Evolutionary conservation across 1,140 invertebrate genomes (phyloP).

Genomic region (Brachionus koreanus): DNA sequence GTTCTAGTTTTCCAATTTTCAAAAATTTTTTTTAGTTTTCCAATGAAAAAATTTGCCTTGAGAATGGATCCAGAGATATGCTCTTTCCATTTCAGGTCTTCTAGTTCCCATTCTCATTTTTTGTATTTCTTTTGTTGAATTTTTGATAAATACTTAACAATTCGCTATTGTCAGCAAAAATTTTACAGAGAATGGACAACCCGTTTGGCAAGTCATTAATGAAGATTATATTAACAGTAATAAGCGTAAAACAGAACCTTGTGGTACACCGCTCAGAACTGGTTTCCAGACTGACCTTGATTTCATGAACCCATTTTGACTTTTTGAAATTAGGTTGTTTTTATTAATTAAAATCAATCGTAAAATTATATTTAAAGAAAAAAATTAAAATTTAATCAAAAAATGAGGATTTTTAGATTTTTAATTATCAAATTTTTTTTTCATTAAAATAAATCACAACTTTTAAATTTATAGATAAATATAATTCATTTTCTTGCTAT

Average conservation of each 20-base stretch:
- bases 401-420: too few relatives aligned
- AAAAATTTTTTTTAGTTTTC: not conserved
- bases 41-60: too few relatives aligned
- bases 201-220: not conserved
- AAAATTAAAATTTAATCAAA: too few relatives aligned
- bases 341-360: too few relatives aligned
- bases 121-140: not conserved
- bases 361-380: too few relatives aligned
- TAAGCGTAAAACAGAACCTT: not conserved
- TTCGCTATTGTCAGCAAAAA: not conserved
- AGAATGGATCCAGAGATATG: not conserved
- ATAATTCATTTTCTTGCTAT: too few relatives aligned
- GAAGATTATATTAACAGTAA: not conserved
- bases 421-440: too few relatives aligned
- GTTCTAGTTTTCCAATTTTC: too few relatives aligned
- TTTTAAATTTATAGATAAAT: too few relatives aligned
- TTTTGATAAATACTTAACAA: not conserved
- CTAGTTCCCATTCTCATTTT: not conserved
- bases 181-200: not conserved
- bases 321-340: too few relatives aligned
- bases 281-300: not conserved
- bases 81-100: not conserved
- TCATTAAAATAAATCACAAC: too few relatives aligned
- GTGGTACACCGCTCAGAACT: not conserved
- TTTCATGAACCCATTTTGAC: too few relatives aligned